Conservation (phyloP, 1,140 invertebrate genomes). For the Apis florea region DNA sequence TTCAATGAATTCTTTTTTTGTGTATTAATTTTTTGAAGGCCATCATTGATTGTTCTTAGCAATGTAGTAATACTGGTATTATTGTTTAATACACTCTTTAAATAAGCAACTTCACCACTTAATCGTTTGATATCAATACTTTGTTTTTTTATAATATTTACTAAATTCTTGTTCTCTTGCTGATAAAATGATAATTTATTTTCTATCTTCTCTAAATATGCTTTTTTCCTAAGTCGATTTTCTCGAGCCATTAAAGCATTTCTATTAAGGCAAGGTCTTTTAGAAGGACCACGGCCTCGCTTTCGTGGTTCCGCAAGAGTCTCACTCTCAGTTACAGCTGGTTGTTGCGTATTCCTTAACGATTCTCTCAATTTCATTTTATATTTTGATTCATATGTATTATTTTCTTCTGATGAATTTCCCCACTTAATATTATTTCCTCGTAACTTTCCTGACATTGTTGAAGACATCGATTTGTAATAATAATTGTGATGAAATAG, state of each 20-base stretch:
- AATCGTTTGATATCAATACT: constrained; percentile 76
- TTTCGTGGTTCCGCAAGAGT: constrained; percentile 14
- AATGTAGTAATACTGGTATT: constrained; percentile 78
- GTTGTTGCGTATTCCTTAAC: not conserved
- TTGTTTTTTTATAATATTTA: constrained; percentile 78
- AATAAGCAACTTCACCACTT: constrained; percentile 79
- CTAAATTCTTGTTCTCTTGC: constrained; percentile 79
- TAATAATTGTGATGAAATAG: not conserved
- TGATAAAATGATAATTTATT: constrained; percentile 77
- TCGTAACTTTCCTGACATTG: constrained; percentile 21
- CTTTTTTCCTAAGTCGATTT: constrained; percentile 82
- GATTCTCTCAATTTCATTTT: constrained; percentile 28
- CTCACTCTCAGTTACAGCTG: not conserved
- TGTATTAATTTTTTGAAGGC: constrained; percentile 44
- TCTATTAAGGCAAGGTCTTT: constrained; percentile 73
- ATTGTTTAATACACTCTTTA: constrained; percentile 81
- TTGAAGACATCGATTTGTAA: not conserved
- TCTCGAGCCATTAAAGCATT: constrained; percentile 83
- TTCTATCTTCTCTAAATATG: constrained; percentile 81
- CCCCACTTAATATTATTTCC: constrained; percentile 8
- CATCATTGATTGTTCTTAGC: constrained; percentile 76
- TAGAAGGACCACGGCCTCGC: constrained; percentile 71
- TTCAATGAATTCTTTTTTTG: constrained; percentile 16
- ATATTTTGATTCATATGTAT: constrained; percentile 6
- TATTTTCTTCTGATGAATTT: constrained; percentile 15